phyloP scores from a whole-genome alignment of 1,140 invertebrate genomes.

The Lasioglossum baleicum region DNA sequence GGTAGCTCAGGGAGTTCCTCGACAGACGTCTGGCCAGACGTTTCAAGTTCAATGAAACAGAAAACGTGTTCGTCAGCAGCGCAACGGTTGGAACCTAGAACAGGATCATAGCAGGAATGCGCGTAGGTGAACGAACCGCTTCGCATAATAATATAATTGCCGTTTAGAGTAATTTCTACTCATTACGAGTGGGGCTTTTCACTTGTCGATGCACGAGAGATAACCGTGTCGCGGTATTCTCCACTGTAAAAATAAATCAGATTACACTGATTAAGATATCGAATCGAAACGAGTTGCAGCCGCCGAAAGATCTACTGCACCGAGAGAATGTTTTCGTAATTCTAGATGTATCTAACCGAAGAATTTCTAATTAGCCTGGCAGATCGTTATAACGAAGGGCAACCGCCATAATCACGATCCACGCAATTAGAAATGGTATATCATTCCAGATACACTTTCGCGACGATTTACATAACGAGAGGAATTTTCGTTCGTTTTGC shows the following conservation, averaged over 20 bases:
- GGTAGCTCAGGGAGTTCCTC: too few relatives aligned
- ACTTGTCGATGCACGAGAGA: neutral
- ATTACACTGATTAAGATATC: neutral
- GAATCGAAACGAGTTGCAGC: too few relatives aligned
- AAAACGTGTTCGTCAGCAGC: neutral
- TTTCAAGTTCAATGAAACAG: neutral
- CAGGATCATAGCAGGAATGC: neutral
- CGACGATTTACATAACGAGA: conserved; percentile 29
- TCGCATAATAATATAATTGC: conserved; percentile 13
- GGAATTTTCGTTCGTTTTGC: neutral
- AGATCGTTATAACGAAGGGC: too few relatives aligned
- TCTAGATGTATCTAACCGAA: too few relatives aligned
- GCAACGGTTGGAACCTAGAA: too few relatives aligned
- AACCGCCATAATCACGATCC: neutral
- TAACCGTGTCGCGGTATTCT: neutral
- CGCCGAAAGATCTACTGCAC: too few relatives aligned
- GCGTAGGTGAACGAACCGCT: neutral
- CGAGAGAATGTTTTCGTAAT: too few relatives aligned
- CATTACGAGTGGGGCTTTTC: conserved; percentile 2
- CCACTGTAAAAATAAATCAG: too few relatives aligned
- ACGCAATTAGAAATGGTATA: neutral
- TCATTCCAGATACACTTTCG: neutral
- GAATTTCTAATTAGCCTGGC: too few relatives aligned
- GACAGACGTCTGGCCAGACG: neutral
- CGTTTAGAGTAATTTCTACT: conserved; percentile 13